phyloP scores from a whole-genome alignment of 2,888 invertebrate genomes.

The Criorhina ranunculi region DNA sequence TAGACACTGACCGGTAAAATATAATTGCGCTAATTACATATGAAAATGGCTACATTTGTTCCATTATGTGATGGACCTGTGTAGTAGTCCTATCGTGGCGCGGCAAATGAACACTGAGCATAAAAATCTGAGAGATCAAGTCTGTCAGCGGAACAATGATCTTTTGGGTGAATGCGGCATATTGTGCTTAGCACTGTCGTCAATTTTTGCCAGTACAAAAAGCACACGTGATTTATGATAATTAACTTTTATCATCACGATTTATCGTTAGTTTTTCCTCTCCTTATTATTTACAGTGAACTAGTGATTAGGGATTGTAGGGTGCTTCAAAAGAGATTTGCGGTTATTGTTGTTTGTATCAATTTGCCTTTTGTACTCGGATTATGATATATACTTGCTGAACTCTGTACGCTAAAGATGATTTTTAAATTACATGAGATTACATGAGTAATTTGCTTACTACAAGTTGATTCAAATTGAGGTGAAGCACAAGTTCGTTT shows the following conservation, averaged over 20 bases:
- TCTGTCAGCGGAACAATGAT: slow-evolving; percentile 57
- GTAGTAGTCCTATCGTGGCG: slow-evolving; percentile 44
- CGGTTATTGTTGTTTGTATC: neutral
- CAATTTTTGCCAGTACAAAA: slow-evolving; percentile 18
- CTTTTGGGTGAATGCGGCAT: slow-evolving; percentile 47
- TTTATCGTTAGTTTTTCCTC: slow-evolving; percentile 52
- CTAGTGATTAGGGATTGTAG: slow-evolving; percentile 31
- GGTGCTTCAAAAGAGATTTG: slow-evolving; percentile 18
- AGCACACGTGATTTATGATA: slow-evolving; percentile 62
- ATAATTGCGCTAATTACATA: slow-evolving; percentile 70
- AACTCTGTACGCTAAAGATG: slow-evolving; percentile 26
- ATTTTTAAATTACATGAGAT: no score
- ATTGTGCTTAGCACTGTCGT: slow-evolving; percentile 16
- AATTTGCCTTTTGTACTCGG: slow-evolving; percentile 4
- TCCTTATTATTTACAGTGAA: slow-evolving; percentile 3
- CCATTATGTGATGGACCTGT: slow-evolving; percentile 17
- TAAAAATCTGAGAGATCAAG: slow-evolving; percentile 50
- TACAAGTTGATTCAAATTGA: no score
- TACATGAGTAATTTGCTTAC: no score
- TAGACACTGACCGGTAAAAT: slow-evolving; percentile 66
- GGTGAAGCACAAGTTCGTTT: no score
- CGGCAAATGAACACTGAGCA: slow-evolving; percentile 54
- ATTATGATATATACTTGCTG: slow-evolving; percentile 22
- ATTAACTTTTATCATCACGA: slow-evolving; percentile 65
- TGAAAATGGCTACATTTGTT: slow-evolving; percentile 29